Conservation (phyloP, 2,888 invertebrate species). For the Leptothorax acervorum region DNA sequence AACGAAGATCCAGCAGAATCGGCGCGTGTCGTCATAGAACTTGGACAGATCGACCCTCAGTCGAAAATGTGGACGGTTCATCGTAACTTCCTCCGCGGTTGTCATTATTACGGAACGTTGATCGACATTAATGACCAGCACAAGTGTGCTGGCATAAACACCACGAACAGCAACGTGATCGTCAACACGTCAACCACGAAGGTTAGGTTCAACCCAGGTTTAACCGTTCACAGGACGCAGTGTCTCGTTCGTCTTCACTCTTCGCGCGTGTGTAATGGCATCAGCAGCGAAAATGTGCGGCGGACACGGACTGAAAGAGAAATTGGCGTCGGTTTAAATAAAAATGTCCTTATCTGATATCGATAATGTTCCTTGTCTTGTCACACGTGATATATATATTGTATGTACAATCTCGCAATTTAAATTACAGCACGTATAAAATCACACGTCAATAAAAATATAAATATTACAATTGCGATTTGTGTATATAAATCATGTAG, state of each 20-base stretch:
- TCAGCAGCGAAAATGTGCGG: no score
- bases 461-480: not conserved
- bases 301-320: no score
- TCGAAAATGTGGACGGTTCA: conserved; percentile 75
- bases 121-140: not conserved
- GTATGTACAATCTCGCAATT: not conserved
- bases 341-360: not conserved
- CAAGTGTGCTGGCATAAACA: no score
- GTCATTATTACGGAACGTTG: not conserved
- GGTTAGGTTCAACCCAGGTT: no score
- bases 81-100: not conserved
- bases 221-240: no score
- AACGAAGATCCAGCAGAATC: conserved; percentile 79
- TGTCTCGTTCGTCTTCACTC: no score
- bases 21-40: conserved; percentile 78
- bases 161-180: no score
- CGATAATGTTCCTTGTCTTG: not conserved
- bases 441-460: not conserved
- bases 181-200: no score
- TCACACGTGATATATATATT: not conserved
- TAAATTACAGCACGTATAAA: not conserved
- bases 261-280: no score
- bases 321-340: not conserved
- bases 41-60: conserved; percentile 80
- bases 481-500: not conserved